Percentiles rank a stretch among this genome's conserved stretches.
phyloP scores from a whole-genome alignment of 2,888 invertebrate genomes.

The Tricholauxania praeusta region DNA sequence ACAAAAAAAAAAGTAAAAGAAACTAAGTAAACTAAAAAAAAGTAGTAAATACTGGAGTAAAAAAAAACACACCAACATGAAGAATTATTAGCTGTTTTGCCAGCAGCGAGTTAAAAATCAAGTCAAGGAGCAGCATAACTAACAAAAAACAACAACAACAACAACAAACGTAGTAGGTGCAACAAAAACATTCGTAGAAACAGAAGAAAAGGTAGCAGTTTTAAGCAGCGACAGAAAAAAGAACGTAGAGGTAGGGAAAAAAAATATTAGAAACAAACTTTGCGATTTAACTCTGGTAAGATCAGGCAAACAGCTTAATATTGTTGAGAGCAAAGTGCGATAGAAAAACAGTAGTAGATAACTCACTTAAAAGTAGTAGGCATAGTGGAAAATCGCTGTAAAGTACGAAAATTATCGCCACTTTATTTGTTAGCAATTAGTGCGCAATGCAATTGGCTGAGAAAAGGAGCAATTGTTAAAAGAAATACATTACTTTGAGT shows the following conservation, averaged over 20 bases:
- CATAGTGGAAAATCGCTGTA: neutral
- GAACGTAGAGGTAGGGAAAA: neutral
- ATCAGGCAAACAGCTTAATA: slow-evolving; percentile 29
- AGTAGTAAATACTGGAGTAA: neutral
- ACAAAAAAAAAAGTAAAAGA: neutral
- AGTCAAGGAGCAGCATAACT: slow-evolving; percentile 22
- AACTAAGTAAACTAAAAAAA: neutral
- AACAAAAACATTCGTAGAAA: slow-evolving; percentile 10
- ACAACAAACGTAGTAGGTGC: too few species aligned
- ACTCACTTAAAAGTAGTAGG: too few species aligned
- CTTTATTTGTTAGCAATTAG: too few species aligned
- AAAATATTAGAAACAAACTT: slow-evolving; percentile 18
- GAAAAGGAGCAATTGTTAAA: too few species aligned
- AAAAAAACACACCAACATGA: slow-evolving; percentile 43
- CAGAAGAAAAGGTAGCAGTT: neutral
- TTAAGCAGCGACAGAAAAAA: neutral
- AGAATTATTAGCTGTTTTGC: slow-evolving; percentile 48
- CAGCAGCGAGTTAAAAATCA: slow-evolving; percentile 42
- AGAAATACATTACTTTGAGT: too few species aligned
- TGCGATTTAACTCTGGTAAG: slow-evolving; percentile 11
- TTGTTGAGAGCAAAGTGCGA: slow-evolving; percentile 11
- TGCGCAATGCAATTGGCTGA: too few species aligned
- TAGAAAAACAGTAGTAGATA: neutral
- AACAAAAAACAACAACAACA: too few species aligned
- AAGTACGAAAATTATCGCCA: neutral